These are phyloP conservation scores for Colletes collaris DNA, from an alignment of 2,888 invertebrate species.

Conservation along the genomic window DNA sequence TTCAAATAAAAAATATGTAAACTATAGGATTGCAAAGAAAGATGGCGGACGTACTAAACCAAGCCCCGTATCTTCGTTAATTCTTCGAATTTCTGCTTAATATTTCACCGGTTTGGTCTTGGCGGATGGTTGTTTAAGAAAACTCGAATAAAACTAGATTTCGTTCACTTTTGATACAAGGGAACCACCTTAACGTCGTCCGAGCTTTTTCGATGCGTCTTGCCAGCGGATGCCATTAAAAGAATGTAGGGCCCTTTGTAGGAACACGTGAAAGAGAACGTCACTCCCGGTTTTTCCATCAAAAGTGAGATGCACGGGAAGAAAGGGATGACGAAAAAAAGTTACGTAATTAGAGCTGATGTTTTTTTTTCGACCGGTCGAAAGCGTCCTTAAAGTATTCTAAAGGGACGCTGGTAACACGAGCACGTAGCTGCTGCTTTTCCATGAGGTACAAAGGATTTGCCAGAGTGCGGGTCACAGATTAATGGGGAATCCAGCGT, in stretches of 20 bases:
- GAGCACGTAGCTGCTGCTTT: slow-evolving; percentile 32
- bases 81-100: no score
- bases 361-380: background rate
- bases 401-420: slow-evolving; percentile 8
- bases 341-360: slow-evolving; percentile 16
- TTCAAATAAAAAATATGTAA: no score
- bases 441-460: slow-evolving; percentile 63
- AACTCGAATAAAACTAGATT: no score
- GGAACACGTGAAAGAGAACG: background rate
- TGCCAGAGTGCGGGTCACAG: slow-evolving; percentile 63
- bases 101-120: no score
- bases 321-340: background rate
- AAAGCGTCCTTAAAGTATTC: slow-evolving; percentile 13
- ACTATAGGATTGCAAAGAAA: no score
- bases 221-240: background rate
- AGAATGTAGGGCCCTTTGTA: background rate
- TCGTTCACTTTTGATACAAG: no score
- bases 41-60: no score
- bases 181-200: no score
- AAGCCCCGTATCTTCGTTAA: no score
- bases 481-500: slow-evolving; percentile 64
- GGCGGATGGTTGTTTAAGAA: no score
- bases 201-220: background rate
- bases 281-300: background rate
- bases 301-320: background rate